These are phyloP conservation scores for Tetragonula clypearis DNA, from an alignment of 1,140 invertebrate species.

Conservation along the genomic window DNA sequence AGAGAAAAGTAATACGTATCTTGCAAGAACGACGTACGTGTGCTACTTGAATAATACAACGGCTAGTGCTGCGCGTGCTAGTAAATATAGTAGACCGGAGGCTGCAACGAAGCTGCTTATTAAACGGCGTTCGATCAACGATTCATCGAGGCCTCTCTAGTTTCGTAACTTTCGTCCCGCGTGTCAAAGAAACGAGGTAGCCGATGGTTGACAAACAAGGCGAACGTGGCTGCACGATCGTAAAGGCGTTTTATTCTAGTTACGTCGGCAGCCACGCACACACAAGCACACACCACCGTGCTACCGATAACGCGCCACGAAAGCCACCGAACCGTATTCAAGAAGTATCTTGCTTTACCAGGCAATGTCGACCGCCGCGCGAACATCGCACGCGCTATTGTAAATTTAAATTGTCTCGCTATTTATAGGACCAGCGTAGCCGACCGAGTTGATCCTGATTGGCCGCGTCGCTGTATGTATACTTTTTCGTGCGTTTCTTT, in stretches of 20 bases:
- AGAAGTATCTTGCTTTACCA: slow-evolving; percentile 16
- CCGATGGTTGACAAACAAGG: background rate
- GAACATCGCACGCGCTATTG: slow-evolving; percentile 21
- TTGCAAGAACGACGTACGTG: no score
- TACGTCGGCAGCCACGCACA: slow-evolving; percentile 4
- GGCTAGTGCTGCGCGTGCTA: slow-evolving; percentile 13
- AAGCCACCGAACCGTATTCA: slow-evolving; percentile 14
- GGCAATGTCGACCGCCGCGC: background rate
- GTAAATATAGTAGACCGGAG: slow-evolving; percentile 5
- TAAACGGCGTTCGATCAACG: slow-evolving; percentile 11
- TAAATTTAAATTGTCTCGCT: slow-evolving; percentile 41
- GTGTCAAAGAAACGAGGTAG: background rate
- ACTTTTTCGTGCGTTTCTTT: background rate
- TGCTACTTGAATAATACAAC: background rate
- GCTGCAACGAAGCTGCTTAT: slow-evolving; percentile 6
- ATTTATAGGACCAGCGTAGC: slow-evolving; percentile 31
- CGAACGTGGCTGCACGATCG: background rate
- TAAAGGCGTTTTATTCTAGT: slow-evolving; percentile 19
- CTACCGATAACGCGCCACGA: slow-evolving; percentile 20
- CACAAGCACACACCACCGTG: background rate
- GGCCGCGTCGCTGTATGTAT: background rate
- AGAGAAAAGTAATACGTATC: background rate
- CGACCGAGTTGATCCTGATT: slow-evolving; percentile 19
- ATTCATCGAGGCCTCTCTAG: background rate
- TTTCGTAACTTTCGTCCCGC: slow-evolving; percentile 26